Percentiles rank a stretch among this genome's conserved stretches.
phyloP scores from a whole-genome alignment of 2,797 vertebrate species.

The Odontamblyopus lacepedii region DNA sequence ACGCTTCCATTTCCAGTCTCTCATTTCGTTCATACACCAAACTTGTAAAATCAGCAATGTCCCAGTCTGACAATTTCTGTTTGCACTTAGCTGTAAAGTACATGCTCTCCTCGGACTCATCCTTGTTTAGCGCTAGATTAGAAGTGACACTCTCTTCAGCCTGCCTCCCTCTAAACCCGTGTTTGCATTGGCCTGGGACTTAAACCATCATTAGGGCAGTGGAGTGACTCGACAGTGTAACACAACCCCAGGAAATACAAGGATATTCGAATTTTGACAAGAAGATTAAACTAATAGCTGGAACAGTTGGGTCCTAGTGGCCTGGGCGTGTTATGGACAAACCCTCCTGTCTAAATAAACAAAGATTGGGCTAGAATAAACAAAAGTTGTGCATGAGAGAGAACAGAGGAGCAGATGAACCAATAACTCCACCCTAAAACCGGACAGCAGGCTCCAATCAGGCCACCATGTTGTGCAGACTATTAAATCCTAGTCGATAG shows the following conservation, averaged over 20 bases:
- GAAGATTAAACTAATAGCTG: conserved; percentile 23
- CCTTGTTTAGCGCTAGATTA: conserved; percentile 59
- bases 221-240: conserved; percentile 56
- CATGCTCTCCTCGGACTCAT: conserved; percentile 42
- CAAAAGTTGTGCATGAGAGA: conserved; percentile 41
- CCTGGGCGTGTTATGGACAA: conserved; percentile 51
- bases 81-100: conserved; percentile 35
- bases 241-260: conserved; percentile 24
- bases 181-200: conserved; percentile 62
- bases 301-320: conserved; percentile 37
- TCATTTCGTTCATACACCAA: conserved; percentile 10
- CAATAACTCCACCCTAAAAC: conserved; percentile 50
- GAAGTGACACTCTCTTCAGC: conserved; percentile 68
- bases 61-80: conserved; percentile 14
- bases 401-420: conserved; percentile 43
- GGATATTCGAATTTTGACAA: conserved; percentile 31
- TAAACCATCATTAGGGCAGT: conserved; percentile 62
- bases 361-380: conserved; percentile 64
- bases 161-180: conserved; percentile 62
- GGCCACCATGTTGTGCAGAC: conserved; percentile 16
- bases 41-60: conserved; percentile 26
- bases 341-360: conserved; percentile 66
- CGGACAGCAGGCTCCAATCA: conserved; percentile 27
- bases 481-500: background rate
- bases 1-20: conserved; percentile 18